Evolutionary conservation across 2,113 vertebrate species (phyloP), one percentile per base, ranked within the genome.

Genomic region (Noctilio leporinus): DNA sequence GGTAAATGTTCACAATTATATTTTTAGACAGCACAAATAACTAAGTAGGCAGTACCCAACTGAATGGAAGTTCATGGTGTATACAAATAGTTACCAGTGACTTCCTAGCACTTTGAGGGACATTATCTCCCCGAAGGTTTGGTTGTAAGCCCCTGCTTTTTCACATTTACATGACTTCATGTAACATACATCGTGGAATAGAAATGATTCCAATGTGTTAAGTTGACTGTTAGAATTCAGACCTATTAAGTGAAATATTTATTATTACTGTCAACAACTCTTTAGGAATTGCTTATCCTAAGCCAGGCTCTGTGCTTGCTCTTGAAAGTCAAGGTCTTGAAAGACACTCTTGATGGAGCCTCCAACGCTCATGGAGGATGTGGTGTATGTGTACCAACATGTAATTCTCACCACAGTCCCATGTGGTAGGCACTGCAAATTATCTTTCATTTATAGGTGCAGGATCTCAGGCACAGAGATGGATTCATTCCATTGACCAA

Each of bases 371-470:
- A 1, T 7, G 22, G 49, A 14, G 33, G 65, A 14, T 28, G 38
- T 8, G 30, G 59, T 30, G 26, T 8, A 2, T 40, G 1, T 20
- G 43, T 1, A 15, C 24, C 30, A 17, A 11, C 40, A 40, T n/a
- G 16, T 19, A 11, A 12, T 65, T 78, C 30, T 65, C 57, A 65
- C 14, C 38, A 12, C 3, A 38, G 24, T 12, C 22, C 28, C 10
- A 0, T 49, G 11, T 5, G 38, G 30, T 30, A 33, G 33, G 40
- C n/a, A 33, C 14, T 40, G 22, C 2, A 3, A 6, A 24, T 26
- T 26, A 5, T 92, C 89, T 96, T 69, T 15, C 9, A 80, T 93
- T 96, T 70, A 70, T 24, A 96, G 93, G 89, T 91, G 91, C 84
- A 59, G 92, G 80, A 45, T 51, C 26, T 65, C 20, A 47, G 35